Evolutionary conservation across 2,797 vertebrate species (phyloP), one percentile per base, ranked within the genome.

Genomic region (Agapornis canus): DNA sequence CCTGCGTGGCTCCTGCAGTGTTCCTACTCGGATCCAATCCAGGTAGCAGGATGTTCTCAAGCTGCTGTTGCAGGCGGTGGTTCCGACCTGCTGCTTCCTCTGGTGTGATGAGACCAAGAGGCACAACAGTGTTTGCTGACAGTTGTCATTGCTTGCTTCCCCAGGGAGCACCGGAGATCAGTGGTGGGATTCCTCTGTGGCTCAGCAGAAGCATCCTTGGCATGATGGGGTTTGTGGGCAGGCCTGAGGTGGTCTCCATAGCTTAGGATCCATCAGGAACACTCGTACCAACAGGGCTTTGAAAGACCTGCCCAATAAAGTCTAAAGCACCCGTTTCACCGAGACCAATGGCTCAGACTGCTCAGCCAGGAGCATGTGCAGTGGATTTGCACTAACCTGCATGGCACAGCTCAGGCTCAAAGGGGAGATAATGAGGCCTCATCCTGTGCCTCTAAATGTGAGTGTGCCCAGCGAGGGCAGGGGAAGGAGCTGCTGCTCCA

Each of bases 91-190:
- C 59, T 66, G 39, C 61, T 47, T 57, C 9, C n/a, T 35, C 54
- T 35, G 22, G 22, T 35, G 32, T 7, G n/a, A 25, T 35, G 54
- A 57, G 54, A 16, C 54, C 22, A 32, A 35, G 70, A 47, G 40
- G 57, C 48, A 68, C 4, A 1, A 14, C 20, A 18, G 37, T 5
- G 12, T 66, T 32, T 51, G 45, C 37, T 3, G 2, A 5, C 10
- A 21, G n/a, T 9, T 65, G 68, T 56, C 61, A 69, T 22, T 1
- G 0, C 51, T 76, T 21, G 40, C 51, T 82, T 32, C 89, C 45
- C 54, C n/a, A 21, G 35, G 11, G 39, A 2, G 1, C 59, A n/a
- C 5, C 16, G 2, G 40, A 42, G 63, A 20, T 11, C 0, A 0
- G 26, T 59, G 70, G 19, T 42, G 51, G 1, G 31, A 37, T 80